Evolutionary conservation across 2,797 vertebrate genomes (phyloP).

Genomic region (Sebastes minor): DNA sequence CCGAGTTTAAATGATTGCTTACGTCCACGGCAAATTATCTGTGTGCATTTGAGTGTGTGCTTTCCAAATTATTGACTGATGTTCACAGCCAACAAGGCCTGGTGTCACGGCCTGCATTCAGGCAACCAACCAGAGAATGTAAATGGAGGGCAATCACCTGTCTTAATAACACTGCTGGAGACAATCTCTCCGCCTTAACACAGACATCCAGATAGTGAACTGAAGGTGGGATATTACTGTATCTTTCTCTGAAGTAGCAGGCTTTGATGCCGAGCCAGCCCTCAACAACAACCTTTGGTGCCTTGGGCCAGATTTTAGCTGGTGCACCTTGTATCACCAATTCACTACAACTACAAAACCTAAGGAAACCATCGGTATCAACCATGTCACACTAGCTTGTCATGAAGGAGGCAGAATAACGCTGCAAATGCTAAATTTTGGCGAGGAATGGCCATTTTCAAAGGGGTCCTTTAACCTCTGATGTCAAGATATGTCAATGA

Average conservation of each 20-base stretch:
- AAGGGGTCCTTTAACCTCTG: no score
- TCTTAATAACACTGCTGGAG: background rate
- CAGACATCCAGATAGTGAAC: background rate
- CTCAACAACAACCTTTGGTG: background rate
- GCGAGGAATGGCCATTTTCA: no score
- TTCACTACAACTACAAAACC: background rate
- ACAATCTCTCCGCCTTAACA: background rate
- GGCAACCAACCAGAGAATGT: background rate
- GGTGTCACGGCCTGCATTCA: background rate
- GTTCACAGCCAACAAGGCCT: conserved; percentile 14
- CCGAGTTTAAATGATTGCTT: conserved; percentile 36
- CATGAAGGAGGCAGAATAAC: background rate
- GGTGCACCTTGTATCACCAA: background rate
- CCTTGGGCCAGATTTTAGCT: background rate
- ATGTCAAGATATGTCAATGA: no score
- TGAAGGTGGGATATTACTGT: background rate
- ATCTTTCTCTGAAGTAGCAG: background rate
- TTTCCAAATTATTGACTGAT: conserved; percentile 50
- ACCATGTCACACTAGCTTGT: background rate
- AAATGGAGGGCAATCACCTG: background rate
- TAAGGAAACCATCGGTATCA: background rate
- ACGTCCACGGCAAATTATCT: conserved; percentile 35
- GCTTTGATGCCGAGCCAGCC: background rate
- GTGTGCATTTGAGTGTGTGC: conserved; percentile 23
- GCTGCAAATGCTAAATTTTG: background rate